Evolutionary conservation across 2,888 invertebrate genomes (phyloP).

Genomic region (Aphodius sticticus): DNA sequence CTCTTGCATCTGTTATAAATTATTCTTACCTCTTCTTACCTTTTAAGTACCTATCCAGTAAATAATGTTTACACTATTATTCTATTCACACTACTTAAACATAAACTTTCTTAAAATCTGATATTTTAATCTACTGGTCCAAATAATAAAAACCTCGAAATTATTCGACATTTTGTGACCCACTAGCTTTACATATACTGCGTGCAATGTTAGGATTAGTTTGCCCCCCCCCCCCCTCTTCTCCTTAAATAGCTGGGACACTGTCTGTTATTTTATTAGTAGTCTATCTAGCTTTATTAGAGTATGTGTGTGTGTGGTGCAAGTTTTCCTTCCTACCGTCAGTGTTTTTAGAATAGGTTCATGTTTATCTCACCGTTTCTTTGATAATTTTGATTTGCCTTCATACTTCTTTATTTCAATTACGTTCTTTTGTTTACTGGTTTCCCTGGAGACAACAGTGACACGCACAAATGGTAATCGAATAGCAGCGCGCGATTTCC

Average conservation of each 20-base stretch:
- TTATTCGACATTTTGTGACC: background rate
- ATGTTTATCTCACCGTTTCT: background rate
- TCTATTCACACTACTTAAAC: background rate
- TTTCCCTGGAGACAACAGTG: constrained; percentile 4
- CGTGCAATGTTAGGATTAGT: constrained; percentile 23
- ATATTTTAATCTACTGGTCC: background rate
- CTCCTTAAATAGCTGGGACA: background rate
- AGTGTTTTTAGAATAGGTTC: constrained; percentile 12
- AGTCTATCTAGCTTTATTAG: constrained; percentile 21
- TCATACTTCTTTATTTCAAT: constrained; percentile 4
- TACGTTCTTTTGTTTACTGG: constrained; percentile 7
- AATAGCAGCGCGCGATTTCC: background rate
- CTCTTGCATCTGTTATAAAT: background rate
- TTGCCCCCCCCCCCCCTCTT: constrained; percentile 5
- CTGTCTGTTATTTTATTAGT: constrained; percentile 7
- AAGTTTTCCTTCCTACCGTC: constrained; percentile 16
- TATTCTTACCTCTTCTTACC: background rate
- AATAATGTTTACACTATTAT: background rate
- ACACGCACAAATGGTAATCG: background rate
- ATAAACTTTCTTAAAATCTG: background rate
- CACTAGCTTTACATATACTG: background rate
- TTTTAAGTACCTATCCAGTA: background rate
- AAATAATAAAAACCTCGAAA: background rate
- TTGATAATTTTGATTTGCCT: background rate
- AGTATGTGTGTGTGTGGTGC: constrained; percentile 24